Evolutionary conservation across 2,797 vertebrate species (phyloP), one percentile per base, ranked within the genome.

Genomic region (Sparus aurata): DNA sequence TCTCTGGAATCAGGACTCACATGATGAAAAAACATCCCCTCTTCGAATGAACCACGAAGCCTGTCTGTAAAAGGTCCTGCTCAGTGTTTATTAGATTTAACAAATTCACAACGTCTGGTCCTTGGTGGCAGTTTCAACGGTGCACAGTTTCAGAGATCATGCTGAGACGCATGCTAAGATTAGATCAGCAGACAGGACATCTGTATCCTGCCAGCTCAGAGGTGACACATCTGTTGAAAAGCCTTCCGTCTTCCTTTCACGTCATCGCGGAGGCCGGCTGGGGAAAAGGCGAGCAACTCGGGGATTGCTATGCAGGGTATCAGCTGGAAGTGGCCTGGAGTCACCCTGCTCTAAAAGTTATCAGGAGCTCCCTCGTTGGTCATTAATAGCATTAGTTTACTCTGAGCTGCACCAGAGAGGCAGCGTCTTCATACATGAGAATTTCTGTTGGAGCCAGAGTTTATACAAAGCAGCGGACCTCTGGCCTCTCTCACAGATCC

Each of bases 151-250:
- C 43, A 34, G 3, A 57, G 13, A 59, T 5, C 12, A 22, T 34
- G 47, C 41, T 17, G 13, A 50, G 41, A 69, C 41, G 11, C 12
- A 22, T 59, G 59, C 72, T 72, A 80, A 63, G 27, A 80, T 82
- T 70, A 73, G 50, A 67, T 76, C 30, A 64, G 67, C 58, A 62
- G 66, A 57, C 4, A 59, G 59, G 61, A 68, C 58, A 69, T 87
- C 59, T 78, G 85, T 76, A 83, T 87, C 67, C 69, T 59, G 66
- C 25, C 62, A 43, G 61, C 38, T 38, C 52, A 50, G 79, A 64
- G 58, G 60, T 69, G 73, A 74, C 61, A 75, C 61, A 83, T 80
- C 34, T 77, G 69, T 59, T 71, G 25, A 58, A 74, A 75, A 27
- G 78, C 80, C 73, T 66, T 45, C 73, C 73, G 63, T 20, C 10